phyloP scores from a whole-genome alignment of 2,888 invertebrate genomes.

The Agapetus fuscipes region DNA sequence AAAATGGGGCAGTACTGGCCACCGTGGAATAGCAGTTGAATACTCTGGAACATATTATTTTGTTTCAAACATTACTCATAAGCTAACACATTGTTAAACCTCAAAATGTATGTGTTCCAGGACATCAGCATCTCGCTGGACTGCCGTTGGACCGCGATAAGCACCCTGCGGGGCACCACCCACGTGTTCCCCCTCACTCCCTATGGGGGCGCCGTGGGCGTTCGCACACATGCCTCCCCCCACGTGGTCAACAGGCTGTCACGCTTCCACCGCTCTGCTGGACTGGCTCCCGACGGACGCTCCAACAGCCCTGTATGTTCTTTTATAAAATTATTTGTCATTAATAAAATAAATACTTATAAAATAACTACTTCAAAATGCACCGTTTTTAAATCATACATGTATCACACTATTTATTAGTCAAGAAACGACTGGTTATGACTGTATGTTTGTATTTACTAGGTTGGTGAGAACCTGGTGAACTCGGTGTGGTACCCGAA shows the following conservation, averaged over 20 bases:
- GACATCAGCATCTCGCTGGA: constrained; percentile 89
- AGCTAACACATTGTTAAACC: too few species aligned
- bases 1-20: too few species aligned
- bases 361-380: background rate
- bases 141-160: constrained; percentile 93
- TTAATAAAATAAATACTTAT: background rate
- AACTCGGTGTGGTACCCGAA: constrained; percentile 65
- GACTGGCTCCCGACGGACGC: constrained; percentile 56
- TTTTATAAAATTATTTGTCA: background rate
- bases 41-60: too few species aligned
- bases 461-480: constrained; percentile 30
- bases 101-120: too few species aligned
- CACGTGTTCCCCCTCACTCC: constrained; percentile 96
- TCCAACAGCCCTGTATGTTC: constrained; percentile 58
- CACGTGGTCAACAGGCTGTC: constrained; percentile 91
- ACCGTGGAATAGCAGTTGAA: too few species aligned
- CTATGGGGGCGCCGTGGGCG: constrained; percentile 86
- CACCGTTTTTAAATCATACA: too few species aligned
- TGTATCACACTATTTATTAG: too few species aligned
- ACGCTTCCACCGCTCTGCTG: constrained; percentile 93
- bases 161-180: constrained; percentile 91
- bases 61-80: too few species aligned
- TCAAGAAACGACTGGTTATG: too few species aligned
- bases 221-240: constrained; percentile 89
- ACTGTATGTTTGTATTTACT: too few species aligned